Percentiles rank a stretch among this genome's conserved stretches.
These are phyloP conservation scores for Tachina lurida DNA, from an alignment of 2,888 invertebrate species.

Conservation along the genomic window DNA sequence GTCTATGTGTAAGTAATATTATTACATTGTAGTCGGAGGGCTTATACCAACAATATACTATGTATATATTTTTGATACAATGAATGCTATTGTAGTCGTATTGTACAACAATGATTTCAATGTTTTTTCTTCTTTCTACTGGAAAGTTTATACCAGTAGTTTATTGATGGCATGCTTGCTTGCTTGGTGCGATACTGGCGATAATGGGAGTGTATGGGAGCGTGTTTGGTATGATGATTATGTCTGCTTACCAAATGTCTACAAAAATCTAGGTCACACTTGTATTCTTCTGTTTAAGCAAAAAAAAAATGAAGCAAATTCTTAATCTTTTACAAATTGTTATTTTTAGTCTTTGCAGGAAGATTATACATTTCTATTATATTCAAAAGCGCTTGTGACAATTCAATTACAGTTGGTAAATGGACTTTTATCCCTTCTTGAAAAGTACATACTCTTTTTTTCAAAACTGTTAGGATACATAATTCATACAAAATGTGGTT, in stretches of 20 bases:
- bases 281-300: conserved; percentile 30
- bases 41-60: conserved; percentile 38
- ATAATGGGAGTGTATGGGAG: not conserved
- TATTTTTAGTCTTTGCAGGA: conserved; percentile 49
- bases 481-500: not conserved
- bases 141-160: conserved; percentile 26
- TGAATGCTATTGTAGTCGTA: conserved; percentile 56
- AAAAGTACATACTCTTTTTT: not conserved
- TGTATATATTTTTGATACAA: conserved; percentile 44
- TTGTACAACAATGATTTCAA: conserved; percentile 40
- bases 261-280: conserved; percentile 68
- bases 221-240: conserved; percentile 32
- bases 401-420: conserved; percentile 66
- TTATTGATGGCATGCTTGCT: conserved; percentile 39
- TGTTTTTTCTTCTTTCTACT: not conserved
- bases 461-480: not conserved
- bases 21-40: conserved; percentile 21
- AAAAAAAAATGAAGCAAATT: conserved; percentile 18
- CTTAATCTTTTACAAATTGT: conserved; percentile 69
- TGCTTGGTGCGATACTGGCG: conserved; percentile 3
- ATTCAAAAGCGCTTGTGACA: conserved; percentile 55
- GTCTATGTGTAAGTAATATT: conserved; percentile 32
- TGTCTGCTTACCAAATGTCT: conserved; percentile 64
- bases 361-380: conserved; percentile 60
- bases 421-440: not conserved